Evolutionary conservation across 2,797 vertebrate genomes (phyloP).

Genomic region (Esox lucius): DNA sequence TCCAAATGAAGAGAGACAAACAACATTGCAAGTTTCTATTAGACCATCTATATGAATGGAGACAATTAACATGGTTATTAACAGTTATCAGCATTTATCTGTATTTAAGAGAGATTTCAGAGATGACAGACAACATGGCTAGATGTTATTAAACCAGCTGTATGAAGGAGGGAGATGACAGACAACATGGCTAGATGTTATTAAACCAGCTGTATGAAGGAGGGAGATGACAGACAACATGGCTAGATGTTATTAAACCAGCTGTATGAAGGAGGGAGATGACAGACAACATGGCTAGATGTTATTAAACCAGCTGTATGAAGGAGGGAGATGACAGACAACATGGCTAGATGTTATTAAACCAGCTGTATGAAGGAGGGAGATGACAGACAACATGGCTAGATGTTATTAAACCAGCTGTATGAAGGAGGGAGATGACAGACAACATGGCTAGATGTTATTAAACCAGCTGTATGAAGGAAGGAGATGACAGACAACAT

Average conservation of each 20-base stretch:
- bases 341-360: no score
- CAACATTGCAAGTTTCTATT: no score
- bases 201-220: neutral
- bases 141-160: neutral
- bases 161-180: neutral
- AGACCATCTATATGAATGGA: no score
- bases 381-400: neutral
- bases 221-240: neutral
- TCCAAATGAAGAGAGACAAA: no score
- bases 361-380: neutral
- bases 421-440: neutral
- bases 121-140: neutral
- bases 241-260: neutral
- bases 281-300: neutral
- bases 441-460: neutral
- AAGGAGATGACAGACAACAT: neutral
- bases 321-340: neutral
- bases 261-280: neutral
- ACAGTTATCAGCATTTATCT: no score
- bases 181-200: neutral
- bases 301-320: neutral
- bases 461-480: no score
- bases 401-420: no score
- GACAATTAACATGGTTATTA: no score
- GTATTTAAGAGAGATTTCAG: neutral